Evolutionary conservation across 2,113 vertebrate species (phyloP), one percentile per base, ranked within the genome.

Genomic region (Dromas ardeola): DNA sequence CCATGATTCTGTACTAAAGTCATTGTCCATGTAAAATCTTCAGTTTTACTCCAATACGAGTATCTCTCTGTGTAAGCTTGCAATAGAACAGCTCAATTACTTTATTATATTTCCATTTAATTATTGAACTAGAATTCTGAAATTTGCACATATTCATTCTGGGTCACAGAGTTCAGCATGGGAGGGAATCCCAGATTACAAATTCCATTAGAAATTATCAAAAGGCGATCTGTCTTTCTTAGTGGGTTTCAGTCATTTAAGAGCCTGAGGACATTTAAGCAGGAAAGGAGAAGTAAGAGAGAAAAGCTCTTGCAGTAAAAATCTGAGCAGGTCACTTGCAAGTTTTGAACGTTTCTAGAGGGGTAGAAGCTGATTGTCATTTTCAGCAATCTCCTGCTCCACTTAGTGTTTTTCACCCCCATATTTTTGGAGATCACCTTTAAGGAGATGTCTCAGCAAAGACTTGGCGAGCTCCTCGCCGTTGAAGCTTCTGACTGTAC

Each of bases 131-230:
- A 87, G 70, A 87, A 89, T 94, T 91, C 78, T 94, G 62, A 91
- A 94, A 95, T 91, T 86, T 93, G 49, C 67, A 73, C 49, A 38
- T 79, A 71, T 90, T 90, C 76, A 76, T 91, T 84, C 77, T 82
- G 81, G 91, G 89, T 95, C 96, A 94, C 25, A 36, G 96, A 70
- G 84, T 95, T 95, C 86, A 91, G 29, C 55, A 80, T 79, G 55
- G 81, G 69, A 82, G 78, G 84, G 86, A 94, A 89, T 82, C 78
- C 63, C 81, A 95, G 84, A 93, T 85, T 95, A 91, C 74, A 74
- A 70, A 95, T 97, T 93, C 95, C 93, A 80, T 94, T 93, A 95
- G 81, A 96, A 95, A 89, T 96, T 95, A 94, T 93, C 86, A 91
- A 96, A 97, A 96, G 84, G 63, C 78, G 59, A 80, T 90, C 89